Evolutionary conservation across 2,888 invertebrate genomes (phyloP).

Genomic region (Incurvaria masculella): DNA sequence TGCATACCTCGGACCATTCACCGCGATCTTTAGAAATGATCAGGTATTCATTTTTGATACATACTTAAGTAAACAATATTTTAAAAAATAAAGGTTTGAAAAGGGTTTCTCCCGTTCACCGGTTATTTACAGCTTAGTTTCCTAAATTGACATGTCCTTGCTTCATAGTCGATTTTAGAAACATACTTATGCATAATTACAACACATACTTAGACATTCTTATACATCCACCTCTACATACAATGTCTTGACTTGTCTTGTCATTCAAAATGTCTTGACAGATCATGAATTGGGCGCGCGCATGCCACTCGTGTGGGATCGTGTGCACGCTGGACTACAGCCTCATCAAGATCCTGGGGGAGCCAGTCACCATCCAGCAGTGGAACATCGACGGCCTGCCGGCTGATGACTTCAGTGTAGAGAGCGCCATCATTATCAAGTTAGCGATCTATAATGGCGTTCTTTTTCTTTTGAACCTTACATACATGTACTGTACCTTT

Average conservation of each 20-base stretch:
- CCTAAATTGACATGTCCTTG: not conserved
- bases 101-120: not conserved
- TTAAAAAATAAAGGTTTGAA: not conserved
- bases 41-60: constrained; percentile 27
- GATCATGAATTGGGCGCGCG: constrained; percentile 70
- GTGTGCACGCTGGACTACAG: constrained; percentile 76
- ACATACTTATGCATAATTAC: no score
- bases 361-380: constrained; percentile 82
- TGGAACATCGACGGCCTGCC: constrained; percentile 93
- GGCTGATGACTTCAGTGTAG: constrained; percentile 83
- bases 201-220: no score
- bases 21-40: constrained; percentile 63
- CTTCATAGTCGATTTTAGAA: no score
- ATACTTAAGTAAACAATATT: not conserved
- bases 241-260: no score
- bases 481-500: no score
- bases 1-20: constrained; percentile 90
- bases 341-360: constrained; percentile 76
- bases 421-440: constrained; percentile 90
- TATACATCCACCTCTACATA: no score
- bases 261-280: no score
- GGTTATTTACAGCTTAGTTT: not conserved
- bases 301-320: constrained; percentile 66
- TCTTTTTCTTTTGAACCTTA: no score
- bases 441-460: constrained; percentile 39